Evolutionary conservation across 2,113 vertebrate genomes (phyloP).

Genomic region (Osmerus eperlanus): DNA sequence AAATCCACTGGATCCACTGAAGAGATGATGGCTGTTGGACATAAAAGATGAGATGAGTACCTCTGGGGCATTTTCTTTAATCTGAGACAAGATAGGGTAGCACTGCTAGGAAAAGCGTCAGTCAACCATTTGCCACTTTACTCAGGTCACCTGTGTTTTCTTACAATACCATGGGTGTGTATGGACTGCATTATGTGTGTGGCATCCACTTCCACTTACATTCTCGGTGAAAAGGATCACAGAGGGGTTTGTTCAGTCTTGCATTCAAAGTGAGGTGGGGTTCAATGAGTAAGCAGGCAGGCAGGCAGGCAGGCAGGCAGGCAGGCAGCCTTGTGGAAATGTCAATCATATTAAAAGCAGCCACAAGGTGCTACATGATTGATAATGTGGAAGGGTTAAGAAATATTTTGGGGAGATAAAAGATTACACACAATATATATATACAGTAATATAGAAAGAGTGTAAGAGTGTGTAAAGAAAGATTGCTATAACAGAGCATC

Average conservation of each 20-base stretch:
- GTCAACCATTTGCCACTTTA: conserved; percentile 6
- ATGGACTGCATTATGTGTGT: conserved; percentile 10
- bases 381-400: too few relatives aligned
- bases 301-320: too few relatives aligned
- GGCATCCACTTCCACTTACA: conserved; percentile 8
- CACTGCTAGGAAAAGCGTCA: neutral
- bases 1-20: neutral
- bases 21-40: neutral
- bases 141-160: neutral
- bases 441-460: too few relatives aligned
- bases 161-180: neutral
- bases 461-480: too few relatives aligned
- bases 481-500: too few relatives aligned
- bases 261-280: too few relatives aligned
- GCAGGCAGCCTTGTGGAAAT: too few relatives aligned
- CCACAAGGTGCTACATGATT: too few relatives aligned
- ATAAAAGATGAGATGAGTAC: conserved; percentile 28
- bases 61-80: conserved; percentile 22
- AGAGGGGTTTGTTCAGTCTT: neutral
- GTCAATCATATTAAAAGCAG: too few relatives aligned
- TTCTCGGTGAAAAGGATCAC: neutral
- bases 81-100: neutral
- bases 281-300: too few relatives aligned
- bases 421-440: too few relatives aligned
- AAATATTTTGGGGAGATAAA: too few relatives aligned